Percentiles rank a stretch among this genome's conserved stretches.
phyloP scores from a whole-genome alignment of 2,113 vertebrate genomes.

The Aegypius monachus region DNA sequence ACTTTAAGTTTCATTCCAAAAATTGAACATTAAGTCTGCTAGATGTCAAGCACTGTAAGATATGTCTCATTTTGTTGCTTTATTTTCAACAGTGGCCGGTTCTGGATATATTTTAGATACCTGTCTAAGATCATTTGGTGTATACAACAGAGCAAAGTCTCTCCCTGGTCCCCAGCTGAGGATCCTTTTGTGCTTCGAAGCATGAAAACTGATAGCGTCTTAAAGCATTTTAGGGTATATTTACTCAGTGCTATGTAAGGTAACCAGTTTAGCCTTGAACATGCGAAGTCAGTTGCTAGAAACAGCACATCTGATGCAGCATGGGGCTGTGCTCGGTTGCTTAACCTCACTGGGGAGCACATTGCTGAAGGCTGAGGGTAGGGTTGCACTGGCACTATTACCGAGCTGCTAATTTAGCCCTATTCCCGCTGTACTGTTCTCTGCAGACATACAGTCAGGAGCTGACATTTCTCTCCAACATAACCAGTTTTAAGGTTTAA shows the following conservation, averaged over 20 bases:
- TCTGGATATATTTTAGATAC: neutral
- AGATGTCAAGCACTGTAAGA: neutral
- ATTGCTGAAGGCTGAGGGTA: neutral
- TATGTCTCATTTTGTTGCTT: neutral
- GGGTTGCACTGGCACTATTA: neutral
- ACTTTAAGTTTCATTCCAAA: neutral
- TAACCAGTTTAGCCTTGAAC: neutral
- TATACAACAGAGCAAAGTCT: neutral
- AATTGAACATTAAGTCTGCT: neutral
- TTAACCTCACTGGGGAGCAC: neutral
- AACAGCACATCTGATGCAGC: neutral
- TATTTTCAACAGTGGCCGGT: neutral
- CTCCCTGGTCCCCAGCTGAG: neutral
- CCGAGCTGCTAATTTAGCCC: neutral
- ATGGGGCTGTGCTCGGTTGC: neutral
- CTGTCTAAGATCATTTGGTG: neutral
- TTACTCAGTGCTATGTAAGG: neutral
- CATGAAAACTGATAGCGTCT: neutral
- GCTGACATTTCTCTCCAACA: neutral
- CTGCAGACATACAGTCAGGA: neutral
- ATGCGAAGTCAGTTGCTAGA: neutral
- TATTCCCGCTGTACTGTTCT: neutral
- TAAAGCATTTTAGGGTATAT: neutral
- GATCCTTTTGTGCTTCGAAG: neutral
- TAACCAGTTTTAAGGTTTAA: neutral